Conservation (phyloP, 2,888 invertebrate species). For the Lithophane ornitopus region DNA sequence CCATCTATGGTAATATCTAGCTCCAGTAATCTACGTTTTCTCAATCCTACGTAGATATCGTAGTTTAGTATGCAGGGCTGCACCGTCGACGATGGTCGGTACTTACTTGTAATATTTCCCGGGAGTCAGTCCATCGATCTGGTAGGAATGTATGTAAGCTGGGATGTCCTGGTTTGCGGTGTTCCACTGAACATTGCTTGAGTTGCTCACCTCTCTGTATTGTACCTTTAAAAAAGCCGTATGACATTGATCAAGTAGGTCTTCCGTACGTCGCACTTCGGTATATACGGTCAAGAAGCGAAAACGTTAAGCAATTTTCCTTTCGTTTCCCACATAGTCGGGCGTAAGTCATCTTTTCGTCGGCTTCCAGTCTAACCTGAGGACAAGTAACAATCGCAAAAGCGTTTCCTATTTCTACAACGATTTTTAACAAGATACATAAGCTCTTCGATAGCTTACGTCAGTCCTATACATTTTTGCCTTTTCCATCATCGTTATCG, state of each 20-base stretch:
- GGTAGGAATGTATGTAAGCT: constrained; percentile 94
- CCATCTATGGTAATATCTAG: not conserved
- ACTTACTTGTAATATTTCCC: constrained; percentile 93
- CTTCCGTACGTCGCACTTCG: too few relatives aligned
- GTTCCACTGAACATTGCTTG: constrained; percentile 91
- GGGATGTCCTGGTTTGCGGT: constrained; percentile 96
- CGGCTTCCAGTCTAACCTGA: too few relatives aligned
- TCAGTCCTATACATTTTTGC: too few relatives aligned
- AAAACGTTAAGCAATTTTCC: too few relatives aligned
- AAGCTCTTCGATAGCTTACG: too few relatives aligned
- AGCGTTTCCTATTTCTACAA: too few relatives aligned
- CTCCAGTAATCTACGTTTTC: not conserved
- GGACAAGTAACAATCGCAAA: too few relatives aligned
- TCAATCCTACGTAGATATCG: not conserved
- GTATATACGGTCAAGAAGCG: too few relatives aligned
- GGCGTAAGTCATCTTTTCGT: not conserved
- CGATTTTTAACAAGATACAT: too few relatives aligned
- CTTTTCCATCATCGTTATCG: too few relatives aligned
- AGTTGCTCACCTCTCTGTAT: constrained; percentile 85
- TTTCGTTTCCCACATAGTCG: too few relatives aligned
- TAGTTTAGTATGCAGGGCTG: constrained; percentile 27
- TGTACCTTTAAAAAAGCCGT: constrained; percentile 78
- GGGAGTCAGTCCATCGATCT: constrained; percentile 94
- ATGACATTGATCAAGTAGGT: not conserved
- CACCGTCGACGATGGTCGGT: constrained; percentile 31